Base-by-base conservation (phyloP, 1,140 invertebrate genomes). In the Bombus ignitus region DNA sequence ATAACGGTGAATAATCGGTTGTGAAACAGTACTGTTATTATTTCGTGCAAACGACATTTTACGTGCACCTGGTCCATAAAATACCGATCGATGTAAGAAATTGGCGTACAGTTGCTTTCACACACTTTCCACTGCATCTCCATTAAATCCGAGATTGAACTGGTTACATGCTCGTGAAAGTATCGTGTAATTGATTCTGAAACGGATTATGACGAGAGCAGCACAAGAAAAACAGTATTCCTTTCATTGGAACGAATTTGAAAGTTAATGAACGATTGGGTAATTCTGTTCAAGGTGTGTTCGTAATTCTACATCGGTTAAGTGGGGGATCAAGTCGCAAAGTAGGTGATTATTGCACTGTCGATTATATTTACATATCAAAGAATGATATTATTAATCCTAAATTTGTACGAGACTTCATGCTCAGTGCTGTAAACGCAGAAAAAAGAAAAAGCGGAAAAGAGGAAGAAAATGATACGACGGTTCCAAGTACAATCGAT, bases 401-500 rank as follows among this genome's bases (percentile, higher is more conserved):
- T 22, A 53, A 53, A 53, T 53, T 6, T 53, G 18, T 8, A 53
- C 18, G 18, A 53, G 6, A 53, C 0, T 22, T 22, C 18, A 8
- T 22, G 18, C 47, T 22, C 18, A 22, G 18, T 53, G 47, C 18
- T 53, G 1, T 53, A 53, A 22, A 22, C 47, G 47, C 1, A 22
- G 18, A 53, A 73, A n/a, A 73, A 72, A 28, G 25, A 25, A 57
- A 3, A 13, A 75, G 10, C 1, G 25, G 5, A 25, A 42, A 35
- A 22, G 12, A 18, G 22, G 25, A 77, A 32, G 15, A 62, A 59
- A 35, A 70, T 44, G 44, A 62, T 15, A 35, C 22, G 72, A 90
- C 70, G 68, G 71, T 72, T 68, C 10, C 32, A 18, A 37, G 18
- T 12, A 22, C 70, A 87, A 90, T 89, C 73, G 89, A 90, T 72